phyloP scores from a whole-genome alignment of 2,113 vertebrate species.

The Anoura caudifer region DNA sequence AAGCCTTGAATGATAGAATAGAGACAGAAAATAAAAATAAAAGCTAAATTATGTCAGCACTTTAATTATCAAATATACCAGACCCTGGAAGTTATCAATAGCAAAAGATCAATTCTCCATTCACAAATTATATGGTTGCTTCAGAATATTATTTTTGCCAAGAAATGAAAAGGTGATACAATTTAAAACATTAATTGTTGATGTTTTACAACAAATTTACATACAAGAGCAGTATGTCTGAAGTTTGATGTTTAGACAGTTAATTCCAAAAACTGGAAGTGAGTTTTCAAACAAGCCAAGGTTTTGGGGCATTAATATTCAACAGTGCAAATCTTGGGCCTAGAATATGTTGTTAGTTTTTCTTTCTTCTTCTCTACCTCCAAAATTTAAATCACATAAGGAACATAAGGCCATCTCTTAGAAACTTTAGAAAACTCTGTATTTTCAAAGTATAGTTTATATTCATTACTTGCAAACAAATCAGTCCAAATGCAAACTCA shows the following conservation, averaged over 20 bases:
- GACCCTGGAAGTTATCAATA: background rate
- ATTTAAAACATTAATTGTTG: background rate
- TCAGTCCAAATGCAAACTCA: background rate
- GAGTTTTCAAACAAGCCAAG: background rate
- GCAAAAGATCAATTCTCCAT: background rate
- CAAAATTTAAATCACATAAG: background rate
- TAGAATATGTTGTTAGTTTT: background rate
- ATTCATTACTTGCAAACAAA: background rate
- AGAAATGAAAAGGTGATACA: background rate
- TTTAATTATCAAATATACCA: background rate
- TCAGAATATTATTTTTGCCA: background rate
- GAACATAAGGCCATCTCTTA: background rate
- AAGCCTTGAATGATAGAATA: background rate
- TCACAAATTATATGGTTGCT: background rate
- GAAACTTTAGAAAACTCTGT: background rate
- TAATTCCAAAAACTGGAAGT: background rate
- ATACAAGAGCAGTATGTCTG: background rate
- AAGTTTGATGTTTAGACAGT: background rate
- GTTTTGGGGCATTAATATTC: background rate
- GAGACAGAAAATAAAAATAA: background rate
- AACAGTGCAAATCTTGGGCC: background rate
- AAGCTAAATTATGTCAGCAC: background rate
- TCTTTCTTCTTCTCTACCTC: background rate
- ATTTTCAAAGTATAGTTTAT: background rate
- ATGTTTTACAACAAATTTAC: too few species aligned